A percentile compares a stretch with the other conserved stretches of the same genome.
These are phyloP conservation scores for Ctenochaetus hawaiiensis DNA, from an alignment of 2,797 vertebrate genomes.

Conservation along the genomic window DNA sequence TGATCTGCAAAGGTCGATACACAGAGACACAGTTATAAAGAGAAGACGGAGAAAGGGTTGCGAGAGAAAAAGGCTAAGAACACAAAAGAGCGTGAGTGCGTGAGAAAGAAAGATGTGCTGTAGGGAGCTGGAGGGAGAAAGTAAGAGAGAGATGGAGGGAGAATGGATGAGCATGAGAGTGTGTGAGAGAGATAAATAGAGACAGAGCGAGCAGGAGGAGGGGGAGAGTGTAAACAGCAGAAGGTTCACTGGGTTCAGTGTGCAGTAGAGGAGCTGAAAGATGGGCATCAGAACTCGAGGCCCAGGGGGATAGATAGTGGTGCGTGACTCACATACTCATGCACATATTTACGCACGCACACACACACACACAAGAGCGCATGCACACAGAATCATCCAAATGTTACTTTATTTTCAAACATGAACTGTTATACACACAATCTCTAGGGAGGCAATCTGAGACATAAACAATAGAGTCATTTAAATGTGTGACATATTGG, in stretches of 20 bases:
- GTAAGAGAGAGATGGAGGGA: conserved; percentile 60
- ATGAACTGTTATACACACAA: conserved; percentile 42
- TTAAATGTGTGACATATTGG: conserved; percentile 35
- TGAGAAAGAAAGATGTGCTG: conserved; percentile 72
- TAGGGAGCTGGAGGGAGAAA: conserved; percentile 65
- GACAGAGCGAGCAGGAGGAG: conserved; percentile 65
- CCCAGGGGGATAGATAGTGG: conserved; percentile 78
- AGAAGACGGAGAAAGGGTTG: conserved; percentile 40
- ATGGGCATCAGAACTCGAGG: conserved; percentile 80
- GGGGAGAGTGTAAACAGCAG: conserved; percentile 80
- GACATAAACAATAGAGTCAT: conserved; percentile 41
- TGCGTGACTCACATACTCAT: conserved; percentile 83
- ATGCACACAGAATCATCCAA: conserved; percentile 43
- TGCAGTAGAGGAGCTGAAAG: conserved; percentile 80
- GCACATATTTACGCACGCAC: conserved; percentile 72
- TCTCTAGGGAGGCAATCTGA: conserved; percentile 36
- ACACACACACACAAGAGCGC: conserved; percentile 33
- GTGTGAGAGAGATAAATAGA: conserved; percentile 76
- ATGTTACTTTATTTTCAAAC: conserved; percentile 45
- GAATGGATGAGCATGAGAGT: conserved; percentile 72
- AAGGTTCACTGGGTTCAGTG: conserved; percentile 83
- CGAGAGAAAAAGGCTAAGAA: conserved; percentile 56
- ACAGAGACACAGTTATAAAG: conserved; percentile 53
- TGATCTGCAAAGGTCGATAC: conserved; percentile 61
- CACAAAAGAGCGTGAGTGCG: conserved; percentile 63